A percentile compares a stretch with the other conserved stretches of the same genome.
phyloP scores from a whole-genome alignment of 2,888 invertebrate genomes.

The Tenthredo distinguenda region DNA sequence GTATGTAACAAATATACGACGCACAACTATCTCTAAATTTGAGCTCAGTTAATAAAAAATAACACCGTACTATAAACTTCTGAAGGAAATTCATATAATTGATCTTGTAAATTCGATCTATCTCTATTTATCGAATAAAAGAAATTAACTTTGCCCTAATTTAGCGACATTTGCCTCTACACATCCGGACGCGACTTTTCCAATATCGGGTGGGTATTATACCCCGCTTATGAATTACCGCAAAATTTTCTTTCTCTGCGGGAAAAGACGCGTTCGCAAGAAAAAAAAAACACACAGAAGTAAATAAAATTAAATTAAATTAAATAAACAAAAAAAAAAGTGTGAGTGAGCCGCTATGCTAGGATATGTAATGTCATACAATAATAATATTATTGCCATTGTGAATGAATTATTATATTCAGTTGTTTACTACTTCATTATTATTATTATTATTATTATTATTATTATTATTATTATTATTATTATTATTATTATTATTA shows the following conservation, averaged over 20 bases:
- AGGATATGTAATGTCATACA: conserved; percentile 30
- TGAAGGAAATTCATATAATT: not conserved
- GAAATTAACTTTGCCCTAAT: conserved; percentile 6
- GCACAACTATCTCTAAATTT: not conserved
- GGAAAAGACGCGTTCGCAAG: conserved; percentile 9
- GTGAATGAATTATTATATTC: conserved; percentile 21
- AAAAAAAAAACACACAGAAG: not conserved
- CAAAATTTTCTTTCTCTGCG: not conserved
- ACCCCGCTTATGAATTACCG: not conserved
- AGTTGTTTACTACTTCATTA: conserved; percentile 3
- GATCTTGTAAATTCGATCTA: not conserved
- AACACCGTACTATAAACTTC: not conserved
- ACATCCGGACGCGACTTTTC: conserved; percentile 10
- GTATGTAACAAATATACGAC: not conserved
- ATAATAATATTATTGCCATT: conserved; percentile 18
- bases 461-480: conserved; percentile 4
- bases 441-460: conserved; percentile 24
- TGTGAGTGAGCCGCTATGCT: conserved; percentile 6
- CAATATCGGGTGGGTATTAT: not conserved
- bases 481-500: not conserved
- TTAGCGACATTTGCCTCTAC: not conserved
- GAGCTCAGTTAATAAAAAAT: not conserved
- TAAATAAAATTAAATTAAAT: not conserved
- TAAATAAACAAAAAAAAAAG: not conserved
- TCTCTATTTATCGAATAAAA: not conserved